Conservation (phyloP, 2,113 vertebrate species). For the Vicugna pacos region DNA sequence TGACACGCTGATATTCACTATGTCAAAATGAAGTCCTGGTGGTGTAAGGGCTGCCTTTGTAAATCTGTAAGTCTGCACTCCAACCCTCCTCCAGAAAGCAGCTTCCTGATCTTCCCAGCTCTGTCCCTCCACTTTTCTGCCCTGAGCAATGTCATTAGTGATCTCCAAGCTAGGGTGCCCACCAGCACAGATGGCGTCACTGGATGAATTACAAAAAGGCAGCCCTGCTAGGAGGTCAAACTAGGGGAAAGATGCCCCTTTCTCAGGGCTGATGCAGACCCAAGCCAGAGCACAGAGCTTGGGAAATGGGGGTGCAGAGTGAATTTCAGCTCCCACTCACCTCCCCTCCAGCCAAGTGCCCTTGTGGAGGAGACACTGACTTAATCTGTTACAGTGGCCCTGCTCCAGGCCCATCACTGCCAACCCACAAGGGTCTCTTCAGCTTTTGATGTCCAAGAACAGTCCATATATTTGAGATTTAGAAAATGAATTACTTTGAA, state of each 20-base stretch:
- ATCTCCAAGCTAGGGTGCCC: neutral
- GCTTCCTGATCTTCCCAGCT: neutral
- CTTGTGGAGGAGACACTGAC: neutral
- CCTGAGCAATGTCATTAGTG: neutral
- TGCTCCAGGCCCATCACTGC: neutral
- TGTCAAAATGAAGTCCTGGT: neutral
- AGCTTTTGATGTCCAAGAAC: neutral
- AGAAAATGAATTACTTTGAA: conserved; percentile 1
- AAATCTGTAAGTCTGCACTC: neutral
- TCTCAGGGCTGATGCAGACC: neutral
- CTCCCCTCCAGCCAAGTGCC: neutral
- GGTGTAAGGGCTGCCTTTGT: neutral
- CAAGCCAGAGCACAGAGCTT: neutral
- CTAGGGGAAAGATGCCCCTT: neutral
- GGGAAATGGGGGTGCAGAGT: neutral
- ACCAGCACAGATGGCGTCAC: neutral
- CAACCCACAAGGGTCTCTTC: neutral
- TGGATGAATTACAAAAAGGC: neutral
- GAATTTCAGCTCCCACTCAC: neutral
- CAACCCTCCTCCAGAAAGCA: neutral
- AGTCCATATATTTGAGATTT: neutral
- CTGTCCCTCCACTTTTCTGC: neutral
- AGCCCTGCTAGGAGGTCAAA: neutral
- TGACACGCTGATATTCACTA: neutral
- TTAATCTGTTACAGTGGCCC: neutral